These are phyloP conservation scores for Genyomyrus donnyi DNA, from an alignment of 2,113 vertebrate species.

Conservation along the genomic window DNA sequence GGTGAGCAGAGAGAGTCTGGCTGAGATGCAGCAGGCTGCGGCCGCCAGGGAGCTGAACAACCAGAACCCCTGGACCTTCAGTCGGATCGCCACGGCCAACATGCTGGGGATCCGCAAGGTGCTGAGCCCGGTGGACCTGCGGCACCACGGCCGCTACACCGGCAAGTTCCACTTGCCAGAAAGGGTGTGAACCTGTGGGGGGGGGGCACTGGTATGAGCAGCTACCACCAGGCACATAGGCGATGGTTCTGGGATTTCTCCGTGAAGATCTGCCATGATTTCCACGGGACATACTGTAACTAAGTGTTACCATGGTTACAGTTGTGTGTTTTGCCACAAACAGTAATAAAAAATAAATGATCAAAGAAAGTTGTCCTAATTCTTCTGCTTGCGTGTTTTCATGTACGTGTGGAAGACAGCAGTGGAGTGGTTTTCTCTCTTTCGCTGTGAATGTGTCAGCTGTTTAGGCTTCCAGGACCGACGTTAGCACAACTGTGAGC, in stretches of 20 bases:
- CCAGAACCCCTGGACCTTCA: constrained; percentile 93
- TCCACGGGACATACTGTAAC: not conserved
- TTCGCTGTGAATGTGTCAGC: not conserved
- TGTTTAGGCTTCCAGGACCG: not conserved
- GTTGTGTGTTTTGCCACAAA: not conserved
- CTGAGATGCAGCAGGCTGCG: constrained; percentile 47
- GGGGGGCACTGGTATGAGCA: not conserved
- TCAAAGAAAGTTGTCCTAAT: not conserved
- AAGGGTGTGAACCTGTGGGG: constrained; percentile 58
- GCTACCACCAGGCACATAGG: not conserved
- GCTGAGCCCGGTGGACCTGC: constrained; percentile 77
- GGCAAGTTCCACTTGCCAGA: constrained; percentile 75
- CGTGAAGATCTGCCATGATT: not conserved
- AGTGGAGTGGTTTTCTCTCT: not conserved
- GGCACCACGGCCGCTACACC: constrained; percentile 66
- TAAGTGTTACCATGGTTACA: not conserved
- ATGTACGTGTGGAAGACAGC: not conserved
- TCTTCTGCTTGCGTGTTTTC: not conserved
- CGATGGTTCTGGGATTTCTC: not conserved
- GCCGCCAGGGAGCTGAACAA: constrained; percentile 63
- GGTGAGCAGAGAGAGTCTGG: constrained; percentile 66
- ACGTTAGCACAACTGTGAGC: not conserved
- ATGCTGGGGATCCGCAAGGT: constrained; percentile 84
- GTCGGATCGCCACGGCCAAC: constrained; percentile 63
- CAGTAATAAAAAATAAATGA: not conserved